A percentile compares a stretch with the other conserved stretches of the same genome.
Evolutionary conservation across 2,113 vertebrate species (phyloP).

Genomic region (Scalopus aquaticus): DNA sequence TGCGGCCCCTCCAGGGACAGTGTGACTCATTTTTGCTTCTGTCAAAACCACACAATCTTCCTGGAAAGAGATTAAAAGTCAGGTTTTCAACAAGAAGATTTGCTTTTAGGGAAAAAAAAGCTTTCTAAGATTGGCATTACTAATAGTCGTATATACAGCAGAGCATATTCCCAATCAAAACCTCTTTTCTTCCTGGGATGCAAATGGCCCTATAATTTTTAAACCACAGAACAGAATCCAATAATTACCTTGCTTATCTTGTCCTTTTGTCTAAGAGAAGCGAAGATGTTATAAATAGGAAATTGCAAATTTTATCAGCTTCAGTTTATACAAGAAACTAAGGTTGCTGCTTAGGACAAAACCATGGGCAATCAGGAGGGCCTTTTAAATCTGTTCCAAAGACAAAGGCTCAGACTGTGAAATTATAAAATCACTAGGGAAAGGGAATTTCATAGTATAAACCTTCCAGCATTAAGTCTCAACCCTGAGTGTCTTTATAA

Average conservation of each 20-base stretch:
- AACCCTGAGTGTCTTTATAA: constrained; percentile 66
- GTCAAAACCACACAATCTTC: not conserved
- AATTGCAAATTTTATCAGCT: constrained; percentile 54
- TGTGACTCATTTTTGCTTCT: not conserved
- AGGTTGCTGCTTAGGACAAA: constrained; percentile 42
- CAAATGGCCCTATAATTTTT: constrained; percentile 49
- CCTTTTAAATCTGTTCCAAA: constrained; percentile 63
- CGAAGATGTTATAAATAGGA: constrained; percentile 51
- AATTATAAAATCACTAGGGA: constrained; percentile 62
- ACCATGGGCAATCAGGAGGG: not conserved
- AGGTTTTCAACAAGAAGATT: constrained; percentile 33
- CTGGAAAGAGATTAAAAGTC: constrained; percentile 18
- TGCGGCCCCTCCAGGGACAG: not conserved
- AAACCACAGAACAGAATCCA: constrained; percentile 21
- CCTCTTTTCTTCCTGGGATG: constrained; percentile 11
- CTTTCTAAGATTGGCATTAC: not conserved
- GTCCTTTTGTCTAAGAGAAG: constrained; percentile 38
- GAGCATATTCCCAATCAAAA: constrained; percentile 22
- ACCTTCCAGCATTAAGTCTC: constrained; percentile 60
- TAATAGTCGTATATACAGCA: not conserved
- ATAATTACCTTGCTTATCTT: constrained; percentile 62
- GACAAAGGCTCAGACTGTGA: constrained; percentile 54
- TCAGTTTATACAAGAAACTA: constrained; percentile 38
- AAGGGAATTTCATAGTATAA: constrained; percentile 64
- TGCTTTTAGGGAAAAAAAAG: not conserved